Conservation (phyloP, 2,113 vertebrate genomes). For the Theristicus caerulescens region DNA sequence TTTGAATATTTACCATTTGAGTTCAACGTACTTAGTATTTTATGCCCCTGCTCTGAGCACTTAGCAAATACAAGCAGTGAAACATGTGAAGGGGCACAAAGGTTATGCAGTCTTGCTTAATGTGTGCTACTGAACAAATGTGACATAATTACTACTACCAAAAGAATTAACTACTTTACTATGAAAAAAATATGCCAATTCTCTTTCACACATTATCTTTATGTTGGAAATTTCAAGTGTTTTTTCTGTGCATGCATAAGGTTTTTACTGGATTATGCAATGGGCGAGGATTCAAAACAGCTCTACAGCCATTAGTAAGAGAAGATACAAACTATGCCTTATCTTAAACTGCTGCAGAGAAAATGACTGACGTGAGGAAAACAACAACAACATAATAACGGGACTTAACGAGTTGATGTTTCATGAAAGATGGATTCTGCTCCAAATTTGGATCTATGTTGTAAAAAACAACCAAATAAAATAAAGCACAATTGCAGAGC, state of each 20-base stretch:
- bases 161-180: neutral
- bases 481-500: neutral
- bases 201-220: neutral
- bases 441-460: neutral
- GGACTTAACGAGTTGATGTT: neutral
- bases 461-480: neutral
- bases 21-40: neutral
- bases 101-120: neutral
- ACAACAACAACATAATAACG: neutral
- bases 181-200: neutral
- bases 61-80: neutral
- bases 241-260: neutral
- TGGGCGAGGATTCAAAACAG: neutral
- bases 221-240: neutral
- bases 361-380: slow-evolving; percentile 11
- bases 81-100: neutral
- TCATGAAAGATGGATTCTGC: neutral
- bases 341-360: slow-evolving; percentile 5
- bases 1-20: neutral
- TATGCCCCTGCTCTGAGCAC: neutral
- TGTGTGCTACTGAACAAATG: neutral
- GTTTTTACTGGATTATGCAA: slow-evolving; percentile 27
- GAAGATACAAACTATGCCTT: neutral
- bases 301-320: neutral
- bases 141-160: neutral